Evolutionary conservation across 2,113 vertebrate species (phyloP).

Genomic region (Alexandromys fortis): DNA sequence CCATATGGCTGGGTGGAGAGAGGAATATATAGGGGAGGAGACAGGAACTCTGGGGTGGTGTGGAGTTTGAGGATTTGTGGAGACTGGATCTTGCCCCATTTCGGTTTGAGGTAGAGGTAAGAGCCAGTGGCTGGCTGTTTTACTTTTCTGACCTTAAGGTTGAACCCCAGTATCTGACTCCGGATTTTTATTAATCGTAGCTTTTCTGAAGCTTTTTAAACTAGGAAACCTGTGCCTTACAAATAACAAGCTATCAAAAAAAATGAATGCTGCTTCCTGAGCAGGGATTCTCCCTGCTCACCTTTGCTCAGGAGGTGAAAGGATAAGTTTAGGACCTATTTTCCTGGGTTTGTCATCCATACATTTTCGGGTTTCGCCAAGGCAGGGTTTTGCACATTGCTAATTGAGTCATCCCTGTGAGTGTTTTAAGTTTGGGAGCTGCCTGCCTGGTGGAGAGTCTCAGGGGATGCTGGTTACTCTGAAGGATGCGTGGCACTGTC

Average conservation of each 20-base stretch:
- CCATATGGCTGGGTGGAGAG: too few species aligned
- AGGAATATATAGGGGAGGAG: too few species aligned
- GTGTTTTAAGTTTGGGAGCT: background rate
- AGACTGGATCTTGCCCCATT: too few species aligned
- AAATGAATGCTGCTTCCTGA: background rate
- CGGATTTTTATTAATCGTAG: background rate
- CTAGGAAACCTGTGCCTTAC: conserved; percentile 46
- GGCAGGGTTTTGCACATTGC: background rate
- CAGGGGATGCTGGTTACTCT: background rate
- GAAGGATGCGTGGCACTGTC: background rate
- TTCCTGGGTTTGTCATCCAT: background rate
- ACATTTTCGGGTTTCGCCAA: background rate
- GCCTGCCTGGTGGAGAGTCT: background rate
- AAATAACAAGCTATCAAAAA: conserved; percentile 42
- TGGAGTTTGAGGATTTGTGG: too few species aligned
- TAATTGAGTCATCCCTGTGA: conserved; percentile 4
- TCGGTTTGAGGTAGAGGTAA: too few species aligned
- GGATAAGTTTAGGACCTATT: background rate
- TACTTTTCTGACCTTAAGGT: too few species aligned
- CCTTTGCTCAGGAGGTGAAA: background rate
- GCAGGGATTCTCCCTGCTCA: background rate
- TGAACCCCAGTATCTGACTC: too few species aligned
- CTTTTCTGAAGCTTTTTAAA: conserved; percentile 60
- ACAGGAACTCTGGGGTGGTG: too few species aligned
- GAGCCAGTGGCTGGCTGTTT: too few species aligned